A percentile compares a stretch with the other conserved stretches of the same genome.
These are phyloP conservation scores for Madoqua kirkii DNA, from an alignment of 2,113 vertebrate species.

Conservation along the genomic window DNA sequence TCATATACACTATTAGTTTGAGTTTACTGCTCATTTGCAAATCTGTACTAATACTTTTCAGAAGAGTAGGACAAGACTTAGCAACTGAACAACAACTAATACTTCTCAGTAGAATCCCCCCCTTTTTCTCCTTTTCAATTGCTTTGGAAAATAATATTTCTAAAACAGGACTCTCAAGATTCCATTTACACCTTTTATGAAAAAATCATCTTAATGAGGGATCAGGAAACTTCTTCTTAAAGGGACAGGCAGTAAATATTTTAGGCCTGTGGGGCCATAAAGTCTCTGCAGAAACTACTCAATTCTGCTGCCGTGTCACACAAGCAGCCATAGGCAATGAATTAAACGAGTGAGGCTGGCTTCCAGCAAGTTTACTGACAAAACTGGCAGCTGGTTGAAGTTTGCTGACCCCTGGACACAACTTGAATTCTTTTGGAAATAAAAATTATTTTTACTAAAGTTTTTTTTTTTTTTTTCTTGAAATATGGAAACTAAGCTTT, in stretches of 20 bases:
- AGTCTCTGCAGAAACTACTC: not conserved
- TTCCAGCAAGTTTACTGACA: not conserved
- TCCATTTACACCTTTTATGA: not conserved
- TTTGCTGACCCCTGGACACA: not conserved
- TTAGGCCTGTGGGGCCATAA: not conserved
- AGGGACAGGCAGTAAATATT: not conserved
- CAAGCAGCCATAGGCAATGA: not conserved
- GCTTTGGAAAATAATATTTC: not conserved
- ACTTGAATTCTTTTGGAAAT: slow-evolving; percentile 3
- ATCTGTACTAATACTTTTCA: not conserved
- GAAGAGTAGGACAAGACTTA: not conserved
- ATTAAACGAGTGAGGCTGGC: not conserved
- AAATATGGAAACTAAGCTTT: not conserved
- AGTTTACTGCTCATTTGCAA: not conserved
- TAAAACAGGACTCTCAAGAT: slow-evolving; percentile 9
- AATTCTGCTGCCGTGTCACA: not conserved
- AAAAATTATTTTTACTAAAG: not conserved
- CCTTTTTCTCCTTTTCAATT: not conserved
- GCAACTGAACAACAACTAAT: not conserved
- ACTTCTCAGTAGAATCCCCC: not conserved
- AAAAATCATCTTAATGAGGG: not conserved
- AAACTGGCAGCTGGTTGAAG: not conserved
- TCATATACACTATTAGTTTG: not conserved
- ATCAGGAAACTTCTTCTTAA: slow-evolving; percentile 10
- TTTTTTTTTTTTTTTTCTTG: not conserved